These are phyloP conservation scores for Barbus barbus DNA, from an alignment of 2,113 vertebrate genomes.

Conservation along the genomic window DNA sequence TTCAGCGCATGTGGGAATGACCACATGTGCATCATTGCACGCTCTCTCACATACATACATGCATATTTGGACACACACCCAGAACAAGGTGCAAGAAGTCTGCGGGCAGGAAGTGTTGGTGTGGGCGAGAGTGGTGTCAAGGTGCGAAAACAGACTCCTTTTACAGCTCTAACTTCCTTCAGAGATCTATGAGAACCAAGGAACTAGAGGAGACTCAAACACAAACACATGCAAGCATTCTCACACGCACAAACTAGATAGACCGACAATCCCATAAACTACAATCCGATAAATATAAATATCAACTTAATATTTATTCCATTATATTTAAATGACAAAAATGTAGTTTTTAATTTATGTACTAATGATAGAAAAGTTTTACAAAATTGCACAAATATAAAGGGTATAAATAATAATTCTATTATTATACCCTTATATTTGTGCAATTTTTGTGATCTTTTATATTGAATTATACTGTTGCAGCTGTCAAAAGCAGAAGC, in stretches of 20 bases:
- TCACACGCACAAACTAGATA: background rate
- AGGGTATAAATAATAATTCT: background rate
- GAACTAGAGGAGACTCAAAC: slow-evolving; percentile 6
- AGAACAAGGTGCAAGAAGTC: slow-evolving; percentile 39
- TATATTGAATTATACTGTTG: too few species aligned
- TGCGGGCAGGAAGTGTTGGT: slow-evolving; percentile 66
- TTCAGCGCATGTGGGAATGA: background rate
- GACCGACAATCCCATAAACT: background rate
- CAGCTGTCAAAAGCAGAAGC: too few species aligned
- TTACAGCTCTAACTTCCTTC: slow-evolving; percentile 72
- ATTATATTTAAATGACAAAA: too few species aligned
- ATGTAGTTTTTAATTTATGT: too few species aligned
- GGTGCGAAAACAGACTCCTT: slow-evolving; percentile 67
- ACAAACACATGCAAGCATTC: background rate
- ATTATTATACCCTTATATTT: too few species aligned
- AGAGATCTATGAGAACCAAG: slow-evolving; percentile 51
- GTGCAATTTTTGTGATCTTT: too few species aligned
- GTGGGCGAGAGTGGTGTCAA: slow-evolving; percentile 53
- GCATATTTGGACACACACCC: background rate
- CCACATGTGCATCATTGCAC: slow-evolving; percentile 1
- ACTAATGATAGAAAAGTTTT: too few species aligned
- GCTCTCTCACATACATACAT: background rate
- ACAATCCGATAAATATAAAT: background rate
- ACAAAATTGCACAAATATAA: background rate
- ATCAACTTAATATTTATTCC: too few species aligned